Conservation (phyloP, 1,140 invertebrate species). For the Bombus pyrosoma region DNA sequence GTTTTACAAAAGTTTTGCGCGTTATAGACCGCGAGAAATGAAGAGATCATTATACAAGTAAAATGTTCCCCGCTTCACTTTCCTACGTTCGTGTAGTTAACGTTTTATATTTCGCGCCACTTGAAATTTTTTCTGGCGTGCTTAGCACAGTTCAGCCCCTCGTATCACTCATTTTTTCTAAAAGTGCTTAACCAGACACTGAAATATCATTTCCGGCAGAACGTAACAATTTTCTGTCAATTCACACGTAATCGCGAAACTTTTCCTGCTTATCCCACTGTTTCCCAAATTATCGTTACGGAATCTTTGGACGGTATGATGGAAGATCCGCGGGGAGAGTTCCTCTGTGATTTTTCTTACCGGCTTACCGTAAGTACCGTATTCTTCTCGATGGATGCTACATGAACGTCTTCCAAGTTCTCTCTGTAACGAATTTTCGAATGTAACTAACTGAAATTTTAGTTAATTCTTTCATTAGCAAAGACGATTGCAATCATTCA, state of each 20-base stretch:
- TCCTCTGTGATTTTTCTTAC: background rate
- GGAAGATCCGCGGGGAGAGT: background rate
- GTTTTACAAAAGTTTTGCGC: background rate
- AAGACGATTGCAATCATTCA: too few relatives aligned
- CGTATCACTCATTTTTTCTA: background rate
- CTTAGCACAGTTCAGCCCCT: background rate
- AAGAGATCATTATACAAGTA: conserved; percentile 27
- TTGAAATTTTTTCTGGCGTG: background rate
- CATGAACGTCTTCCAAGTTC: too few relatives aligned
- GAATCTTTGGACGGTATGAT: background rate
- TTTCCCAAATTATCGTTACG: background rate
- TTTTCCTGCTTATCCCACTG: background rate
- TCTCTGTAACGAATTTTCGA: too few relatives aligned
- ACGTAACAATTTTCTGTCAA: background rate
- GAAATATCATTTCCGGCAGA: background rate
- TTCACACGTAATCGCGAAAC: background rate
- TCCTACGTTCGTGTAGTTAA: background rate
- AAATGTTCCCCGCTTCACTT: background rate
- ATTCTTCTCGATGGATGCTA: background rate
- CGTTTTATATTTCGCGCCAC: conserved; percentile 20
- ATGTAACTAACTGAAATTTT: too few relatives aligned
- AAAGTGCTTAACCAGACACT: conserved; percentile 10
- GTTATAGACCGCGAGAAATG: background rate
- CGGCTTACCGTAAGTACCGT: background rate
- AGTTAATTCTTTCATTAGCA: too few relatives aligned